Conservation (phyloP, 2,113 vertebrate species). For the Anolis sagrei region DNA sequence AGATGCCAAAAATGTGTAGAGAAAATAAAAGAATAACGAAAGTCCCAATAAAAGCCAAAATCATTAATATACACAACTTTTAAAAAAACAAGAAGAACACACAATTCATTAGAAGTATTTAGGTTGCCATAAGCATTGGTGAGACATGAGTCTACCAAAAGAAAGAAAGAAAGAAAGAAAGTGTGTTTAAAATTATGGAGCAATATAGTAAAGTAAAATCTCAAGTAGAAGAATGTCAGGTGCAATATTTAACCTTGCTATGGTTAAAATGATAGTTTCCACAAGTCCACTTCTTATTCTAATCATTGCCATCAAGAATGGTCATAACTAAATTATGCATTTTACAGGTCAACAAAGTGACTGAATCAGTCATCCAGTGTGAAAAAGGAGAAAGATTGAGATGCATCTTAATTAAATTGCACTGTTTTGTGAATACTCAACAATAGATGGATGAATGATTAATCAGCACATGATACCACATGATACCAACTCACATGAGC, state of each 20-base stretch:
- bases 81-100: no score
- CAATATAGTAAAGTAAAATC: neutral
- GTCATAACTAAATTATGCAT: neutral
- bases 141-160: neutral
- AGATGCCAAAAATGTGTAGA: neutral
- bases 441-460: neutral
- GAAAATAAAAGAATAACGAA: neutral
- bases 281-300: neutral
- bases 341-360: neutral
- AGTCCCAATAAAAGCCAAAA: neutral
- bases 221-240: neutral
- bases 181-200: neutral
- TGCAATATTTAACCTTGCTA: neutral
- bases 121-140: neutral
- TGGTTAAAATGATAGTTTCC: neutral
- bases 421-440: neutral
- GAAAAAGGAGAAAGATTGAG: neutral
- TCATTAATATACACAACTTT: neutral
- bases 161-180: neutral
- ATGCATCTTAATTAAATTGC: neutral
- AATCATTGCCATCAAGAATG: neutral
- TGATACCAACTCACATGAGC: neutral
- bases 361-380: neutral
- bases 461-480: neutral
- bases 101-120: neutral